Conservation (phyloP, 2,888 invertebrate genomes). For the Drosophila putrida region DNA sequence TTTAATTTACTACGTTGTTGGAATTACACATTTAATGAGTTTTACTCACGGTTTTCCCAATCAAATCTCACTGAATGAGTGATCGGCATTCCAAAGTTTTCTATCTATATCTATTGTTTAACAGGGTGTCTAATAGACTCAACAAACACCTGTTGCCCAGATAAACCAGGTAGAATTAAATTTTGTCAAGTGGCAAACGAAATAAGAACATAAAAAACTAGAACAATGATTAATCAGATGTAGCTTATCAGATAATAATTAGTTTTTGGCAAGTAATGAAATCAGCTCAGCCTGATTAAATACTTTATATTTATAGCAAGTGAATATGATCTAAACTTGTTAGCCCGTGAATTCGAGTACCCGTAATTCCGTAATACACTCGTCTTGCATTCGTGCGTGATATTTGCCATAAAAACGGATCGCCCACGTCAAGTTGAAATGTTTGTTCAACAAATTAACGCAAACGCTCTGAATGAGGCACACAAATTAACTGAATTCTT, state of each 20-base stretch:
- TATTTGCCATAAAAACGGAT: constrained; percentile 54
- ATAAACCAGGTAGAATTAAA: constrained; percentile 6
- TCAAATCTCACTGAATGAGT: constrained; percentile 13
- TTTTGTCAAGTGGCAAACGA: constrained; percentile 25
- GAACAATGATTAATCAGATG: constrained; percentile 29
- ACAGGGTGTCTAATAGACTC: neutral
- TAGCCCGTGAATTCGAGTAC: constrained; percentile 5
- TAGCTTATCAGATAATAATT: constrained; percentile 38
- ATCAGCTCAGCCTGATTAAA: constrained; percentile 26
- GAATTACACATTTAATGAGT: constrained; percentile 24
- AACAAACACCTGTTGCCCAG: constrained; percentile 23
- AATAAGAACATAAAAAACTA: neutral
- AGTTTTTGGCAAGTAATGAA: constrained; percentile 36
- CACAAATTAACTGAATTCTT: constrained; percentile 64
- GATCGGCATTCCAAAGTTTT: constrained; percentile 33
- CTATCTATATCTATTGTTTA: neutral
- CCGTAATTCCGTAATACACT: constrained; percentile 1
- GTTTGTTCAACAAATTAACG: constrained; percentile 72
- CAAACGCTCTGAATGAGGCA: constrained; percentile 53
- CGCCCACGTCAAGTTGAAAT: constrained; percentile 42
- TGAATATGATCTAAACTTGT: constrained; percentile 8
- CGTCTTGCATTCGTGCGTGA: constrained; percentile 57
- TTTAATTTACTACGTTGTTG: constrained; percentile 10
- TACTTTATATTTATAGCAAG: neutral
- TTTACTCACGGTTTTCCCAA: constrained; percentile 6